Evolutionary conservation across 1,140 invertebrate genomes (phyloP).

Genomic region (Popillia japonica): DNA sequence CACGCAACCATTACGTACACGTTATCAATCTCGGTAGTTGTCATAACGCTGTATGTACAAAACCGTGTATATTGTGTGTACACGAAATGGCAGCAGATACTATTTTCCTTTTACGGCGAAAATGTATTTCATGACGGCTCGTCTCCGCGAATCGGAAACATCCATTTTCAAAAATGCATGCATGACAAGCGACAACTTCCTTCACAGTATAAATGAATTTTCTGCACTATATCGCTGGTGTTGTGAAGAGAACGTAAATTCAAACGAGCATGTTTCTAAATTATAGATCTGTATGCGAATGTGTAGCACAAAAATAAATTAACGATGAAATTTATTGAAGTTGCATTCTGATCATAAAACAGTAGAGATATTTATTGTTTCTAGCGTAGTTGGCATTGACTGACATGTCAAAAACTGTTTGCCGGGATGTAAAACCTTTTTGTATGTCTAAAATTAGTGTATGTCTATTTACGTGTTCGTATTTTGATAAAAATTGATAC

Average conservation of each 20-base stretch:
- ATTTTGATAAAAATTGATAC: too few relatives aligned
- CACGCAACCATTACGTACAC: background rate
- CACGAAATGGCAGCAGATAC: background rate
- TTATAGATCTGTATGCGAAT: too few relatives aligned
- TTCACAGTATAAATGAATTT: background rate
- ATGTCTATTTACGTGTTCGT: too few relatives aligned
- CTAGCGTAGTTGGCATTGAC: background rate
- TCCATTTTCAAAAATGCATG: background rate
- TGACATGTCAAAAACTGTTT: background rate
- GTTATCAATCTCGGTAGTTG: background rate
- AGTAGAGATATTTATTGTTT: background rate
- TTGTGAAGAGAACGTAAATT: background rate
- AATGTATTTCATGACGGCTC: background rate
- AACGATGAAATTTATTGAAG: background rate
- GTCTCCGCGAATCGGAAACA: constrained; percentile 26
- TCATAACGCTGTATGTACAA: background rate
- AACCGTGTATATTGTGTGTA: background rate
- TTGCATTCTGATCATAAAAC: background rate
- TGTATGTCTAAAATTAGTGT: too few relatives aligned
- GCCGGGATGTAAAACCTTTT: too few relatives aligned
- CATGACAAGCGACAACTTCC: background rate
- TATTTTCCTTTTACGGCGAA: background rate
- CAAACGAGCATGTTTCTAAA: background rate
- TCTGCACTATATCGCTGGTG: background rate
- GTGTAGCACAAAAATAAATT: too few relatives aligned